Evolutionary conservation across 37 sponge, comb jelly and placozoan genomes (phyloP).

Genomic region (Amphimedon queenslandica): DNA sequence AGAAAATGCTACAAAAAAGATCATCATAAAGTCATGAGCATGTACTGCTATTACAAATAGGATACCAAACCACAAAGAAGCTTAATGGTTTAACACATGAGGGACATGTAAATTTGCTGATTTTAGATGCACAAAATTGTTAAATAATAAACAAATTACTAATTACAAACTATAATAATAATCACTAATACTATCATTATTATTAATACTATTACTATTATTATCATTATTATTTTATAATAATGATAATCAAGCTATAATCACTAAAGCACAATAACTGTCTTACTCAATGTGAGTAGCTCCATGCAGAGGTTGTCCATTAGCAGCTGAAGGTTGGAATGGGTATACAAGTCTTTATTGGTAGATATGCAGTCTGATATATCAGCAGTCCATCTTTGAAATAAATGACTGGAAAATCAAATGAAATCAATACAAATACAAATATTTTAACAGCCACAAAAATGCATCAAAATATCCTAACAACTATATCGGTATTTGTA

Average conservation of each 20-base stretch:
- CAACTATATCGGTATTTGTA: too few species aligned
- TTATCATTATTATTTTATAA: not conserved
- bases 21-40: too few species aligned
- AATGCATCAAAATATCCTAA: too few species aligned
- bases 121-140: too few species aligned
- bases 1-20: conserved; percentile 70
- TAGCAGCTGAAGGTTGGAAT: conserved; percentile 14
- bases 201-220: too few species aligned
- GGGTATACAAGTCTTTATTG: conserved; percentile 3
- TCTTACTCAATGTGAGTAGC: conserved; percentile 63
- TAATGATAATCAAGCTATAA: not conserved
- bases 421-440: not conserved
- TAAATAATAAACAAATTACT: too few species aligned
- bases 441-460: not conserved
- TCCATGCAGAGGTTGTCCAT: conserved; percentile 55
- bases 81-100: too few species aligned
- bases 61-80: too few species aligned
- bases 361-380: conserved; percentile 34
- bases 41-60: too few species aligned
- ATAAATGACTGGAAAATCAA: conserved; percentile 36
- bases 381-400: conserved; percentile 69
- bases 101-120: too few species aligned
- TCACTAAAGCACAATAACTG: not conserved
- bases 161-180: too few species aligned
- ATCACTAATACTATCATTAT: too few species aligned